Evolutionary conservation across 2,113 vertebrate genomes (phyloP).

Genomic region (Pseudopodoces humilis): DNA sequence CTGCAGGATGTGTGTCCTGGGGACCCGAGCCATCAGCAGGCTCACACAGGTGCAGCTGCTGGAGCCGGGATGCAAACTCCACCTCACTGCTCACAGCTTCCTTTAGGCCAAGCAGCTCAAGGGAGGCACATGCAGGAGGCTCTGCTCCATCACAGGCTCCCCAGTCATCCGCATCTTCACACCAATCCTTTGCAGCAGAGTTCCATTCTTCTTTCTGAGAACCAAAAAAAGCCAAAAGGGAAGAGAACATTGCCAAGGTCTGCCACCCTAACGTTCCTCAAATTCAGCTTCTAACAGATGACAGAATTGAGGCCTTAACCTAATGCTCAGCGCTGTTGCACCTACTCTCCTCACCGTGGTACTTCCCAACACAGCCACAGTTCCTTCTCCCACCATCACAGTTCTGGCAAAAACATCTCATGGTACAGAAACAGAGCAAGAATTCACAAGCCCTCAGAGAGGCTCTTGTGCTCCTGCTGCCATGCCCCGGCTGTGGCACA

Average conservation of each 20-base stretch:
- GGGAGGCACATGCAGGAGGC: not conserved
- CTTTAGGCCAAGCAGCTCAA: not conserved
- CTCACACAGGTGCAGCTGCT: constrained; percentile 66
- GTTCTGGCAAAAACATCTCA: not conserved
- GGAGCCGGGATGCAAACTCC: constrained; percentile 70
- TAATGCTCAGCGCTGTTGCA: not conserved
- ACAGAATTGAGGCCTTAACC: not conserved
- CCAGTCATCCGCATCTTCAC: constrained; percentile 84
- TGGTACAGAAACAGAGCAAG: not conserved
- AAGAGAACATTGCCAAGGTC: not conserved
- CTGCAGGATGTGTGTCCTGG: not conserved
- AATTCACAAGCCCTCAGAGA: not conserved
- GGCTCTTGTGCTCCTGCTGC: not conserved
- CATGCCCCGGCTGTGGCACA: not conserved
- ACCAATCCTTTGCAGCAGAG: constrained; percentile 75
- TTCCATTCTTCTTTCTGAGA: constrained; percentile 15
- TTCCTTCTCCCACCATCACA: not conserved
- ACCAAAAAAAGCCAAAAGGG: not conserved
- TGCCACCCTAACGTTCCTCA: not conserved
- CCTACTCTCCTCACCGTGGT: not conserved
- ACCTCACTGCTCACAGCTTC: not conserved
- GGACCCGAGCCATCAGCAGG: not conserved
- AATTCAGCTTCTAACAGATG: not conserved
- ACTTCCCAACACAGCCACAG: fast-evolving
- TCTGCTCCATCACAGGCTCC: constrained; percentile 59